phyloP scores from a whole-genome alignment of 2,888 invertebrate species.

The Bedellia somnulentella region DNA sequence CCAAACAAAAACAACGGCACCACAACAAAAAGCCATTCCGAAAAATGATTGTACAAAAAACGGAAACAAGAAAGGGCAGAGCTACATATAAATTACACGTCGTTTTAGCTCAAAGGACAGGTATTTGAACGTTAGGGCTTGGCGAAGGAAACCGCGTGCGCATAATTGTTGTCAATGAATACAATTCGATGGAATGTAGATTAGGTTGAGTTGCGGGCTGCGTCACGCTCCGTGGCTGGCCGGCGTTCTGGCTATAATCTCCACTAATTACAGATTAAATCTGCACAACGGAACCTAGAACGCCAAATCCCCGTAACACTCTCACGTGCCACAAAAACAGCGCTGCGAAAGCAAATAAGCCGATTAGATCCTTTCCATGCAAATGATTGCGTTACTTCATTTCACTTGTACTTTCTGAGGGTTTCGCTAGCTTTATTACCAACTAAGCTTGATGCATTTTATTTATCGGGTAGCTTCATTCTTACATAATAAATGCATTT shows the following conservation, averaged over 20 bases:
- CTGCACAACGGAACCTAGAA: constrained; percentile 26
- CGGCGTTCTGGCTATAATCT: constrained; percentile 21
- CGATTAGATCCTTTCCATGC: background rate
- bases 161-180: constrained; percentile 16
- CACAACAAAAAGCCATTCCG: too few relatives aligned
- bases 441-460: too few relatives aligned
- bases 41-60: too few relatives aligned
- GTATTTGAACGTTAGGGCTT: too few relatives aligned
- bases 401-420: background rate
- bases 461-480: too few relatives aligned
- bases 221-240: constrained; percentile 21
- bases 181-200: constrained; percentile 20
- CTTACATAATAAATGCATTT: too few relatives aligned
- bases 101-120: too few relatives aligned
- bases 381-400: background rate
- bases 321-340: constrained; percentile 26
- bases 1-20: too few relatives aligned
- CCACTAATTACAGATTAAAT: constrained; percentile 42
- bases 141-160: constrained; percentile 13
- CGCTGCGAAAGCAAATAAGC: constrained; percentile 7
- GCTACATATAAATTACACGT: too few relatives aligned
- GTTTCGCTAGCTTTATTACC: too few relatives aligned
- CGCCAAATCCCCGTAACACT: constrained; percentile 26
- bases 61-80: too few relatives aligned
- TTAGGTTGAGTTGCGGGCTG: constrained; percentile 11